phyloP scores from a whole-genome alignment of 2,888 invertebrate genomes.

The Phyto melanocephala region DNA sequence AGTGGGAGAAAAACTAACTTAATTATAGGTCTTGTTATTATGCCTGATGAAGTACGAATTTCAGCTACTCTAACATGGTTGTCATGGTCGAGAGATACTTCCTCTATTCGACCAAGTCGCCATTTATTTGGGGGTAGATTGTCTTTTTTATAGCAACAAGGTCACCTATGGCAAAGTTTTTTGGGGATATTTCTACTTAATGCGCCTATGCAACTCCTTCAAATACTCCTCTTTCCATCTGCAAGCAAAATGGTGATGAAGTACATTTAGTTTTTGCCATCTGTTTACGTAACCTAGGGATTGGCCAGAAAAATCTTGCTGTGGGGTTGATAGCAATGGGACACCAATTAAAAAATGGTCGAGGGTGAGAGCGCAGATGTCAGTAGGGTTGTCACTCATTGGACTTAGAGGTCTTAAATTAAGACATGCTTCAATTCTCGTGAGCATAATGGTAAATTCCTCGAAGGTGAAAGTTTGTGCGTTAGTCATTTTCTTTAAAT shows the following conservation, averaged over 20 bases:
- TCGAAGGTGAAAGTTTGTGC: background rate
- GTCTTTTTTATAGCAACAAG: background rate
- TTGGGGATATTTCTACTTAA: conserved; percentile 48
- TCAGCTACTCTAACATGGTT: conserved; percentile 9
- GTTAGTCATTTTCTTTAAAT: background rate
- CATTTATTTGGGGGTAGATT: background rate
- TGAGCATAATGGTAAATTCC: background rate
- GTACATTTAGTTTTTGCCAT: too few relatives aligned
- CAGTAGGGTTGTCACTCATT: background rate
- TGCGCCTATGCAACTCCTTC: conserved; percentile 51
- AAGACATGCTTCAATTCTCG: background rate
- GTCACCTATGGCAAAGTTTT: conserved; percentile 28
- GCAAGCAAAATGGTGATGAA: conserved; percentile 27
- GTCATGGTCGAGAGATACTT: background rate
- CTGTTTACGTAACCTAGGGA: conserved; percentile 18
- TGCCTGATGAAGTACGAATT: conserved; percentile 9
- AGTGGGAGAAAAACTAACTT: conserved; percentile 21
- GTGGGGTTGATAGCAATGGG: background rate
- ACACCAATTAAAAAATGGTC: background rate
- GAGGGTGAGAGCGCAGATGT: background rate
- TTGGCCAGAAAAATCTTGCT: background rate
- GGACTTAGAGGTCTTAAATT: background rate
- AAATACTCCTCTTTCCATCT: too few relatives aligned
- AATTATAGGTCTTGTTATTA: conserved; percentile 14
- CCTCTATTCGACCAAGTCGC: conserved; percentile 4